Conservation (phyloP, 2,113 vertebrate genomes). For the Galbula dea region DNA sequence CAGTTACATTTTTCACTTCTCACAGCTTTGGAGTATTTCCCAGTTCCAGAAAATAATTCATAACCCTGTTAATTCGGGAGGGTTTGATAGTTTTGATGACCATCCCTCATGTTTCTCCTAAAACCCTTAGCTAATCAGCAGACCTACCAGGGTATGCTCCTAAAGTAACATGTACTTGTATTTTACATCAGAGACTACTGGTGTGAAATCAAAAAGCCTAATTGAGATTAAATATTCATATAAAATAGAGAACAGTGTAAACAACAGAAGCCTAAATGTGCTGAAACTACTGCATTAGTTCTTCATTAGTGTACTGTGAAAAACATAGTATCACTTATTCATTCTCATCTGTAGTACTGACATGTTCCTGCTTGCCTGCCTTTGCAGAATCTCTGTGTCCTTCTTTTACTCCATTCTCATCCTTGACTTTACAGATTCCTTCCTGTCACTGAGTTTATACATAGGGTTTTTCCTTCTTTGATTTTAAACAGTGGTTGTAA, state of each 20-base stretch:
- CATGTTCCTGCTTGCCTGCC: background rate
- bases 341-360: background rate
- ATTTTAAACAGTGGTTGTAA: conserved; percentile 1
- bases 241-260: background rate
- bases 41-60: background rate
- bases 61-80: background rate
- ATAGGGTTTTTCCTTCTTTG: background rate
- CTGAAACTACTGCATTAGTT: background rate
- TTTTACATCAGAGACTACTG: background rate
- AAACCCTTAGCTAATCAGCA: background rate
- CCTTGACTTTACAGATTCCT: background rate
- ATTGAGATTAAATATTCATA: background rate
- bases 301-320: background rate
- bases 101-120: background rate
- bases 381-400: background rate
- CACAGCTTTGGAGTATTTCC: background rate
- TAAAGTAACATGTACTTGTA: background rate
- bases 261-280: background rate
- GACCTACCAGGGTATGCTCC: background rate
- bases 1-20: background rate
- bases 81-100: background rate
- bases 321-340: background rate
- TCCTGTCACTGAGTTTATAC: background rate
- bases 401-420: background rate
- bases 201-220: background rate